Evolutionary conservation across 2,888 invertebrate genomes (phyloP).

Genomic region (Spatulosminthurus flaviceps): DNA sequence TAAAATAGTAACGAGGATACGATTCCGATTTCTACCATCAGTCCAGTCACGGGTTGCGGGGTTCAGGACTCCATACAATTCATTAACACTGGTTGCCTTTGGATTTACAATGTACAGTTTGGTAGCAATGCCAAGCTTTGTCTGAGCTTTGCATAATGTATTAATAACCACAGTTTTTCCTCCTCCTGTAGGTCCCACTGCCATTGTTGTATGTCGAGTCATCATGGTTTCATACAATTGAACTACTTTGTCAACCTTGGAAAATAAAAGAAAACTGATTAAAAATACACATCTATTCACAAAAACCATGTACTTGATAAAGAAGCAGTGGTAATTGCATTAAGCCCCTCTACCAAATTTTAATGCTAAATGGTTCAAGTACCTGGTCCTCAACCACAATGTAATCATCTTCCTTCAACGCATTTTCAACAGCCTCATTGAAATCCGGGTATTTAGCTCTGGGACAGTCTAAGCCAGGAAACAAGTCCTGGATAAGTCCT

Average conservation of each 20-base stretch:
- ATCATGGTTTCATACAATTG: slow-evolving; percentile 95
- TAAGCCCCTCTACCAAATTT: too few relatives aligned
- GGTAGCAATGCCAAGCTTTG: slow-evolving; percentile 78
- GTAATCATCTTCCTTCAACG: slow-evolving; percentile 75
- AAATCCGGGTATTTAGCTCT: slow-evolving; percentile 88
- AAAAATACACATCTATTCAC: too few relatives aligned
- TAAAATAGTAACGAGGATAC: too few relatives aligned
- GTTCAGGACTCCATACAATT: slow-evolving; percentile 88
- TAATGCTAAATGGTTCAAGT: too few relatives aligned
- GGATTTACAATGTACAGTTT: slow-evolving; percentile 85
- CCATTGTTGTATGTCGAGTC: slow-evolving; percentile 90
- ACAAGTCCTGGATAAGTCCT: slow-evolving; percentile 86
- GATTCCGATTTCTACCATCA: too few relatives aligned
- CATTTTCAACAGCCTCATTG: slow-evolving; percentile 78
- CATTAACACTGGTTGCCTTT: slow-evolving; percentile 88
- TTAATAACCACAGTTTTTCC: slow-evolving; percentile 89
- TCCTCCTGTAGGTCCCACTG: slow-evolving; percentile 92
- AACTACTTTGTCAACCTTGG: slow-evolving; percentile 88
- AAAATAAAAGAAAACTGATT: too few relatives aligned
- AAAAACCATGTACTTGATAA: too few relatives aligned
- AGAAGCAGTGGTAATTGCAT: too few relatives aligned
- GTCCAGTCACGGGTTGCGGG: slow-evolving; percentile 90
- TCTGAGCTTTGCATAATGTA: slow-evolving; percentile 81
- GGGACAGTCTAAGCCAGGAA: slow-evolving; percentile 90
- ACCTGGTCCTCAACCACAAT: slow-evolving; percentile 78